Evolutionary conservation across 2,113 vertebrate genomes (phyloP), one percentile per base, ranked within the genome.

Genomic region (Diphyllodes magnificus): DNA sequence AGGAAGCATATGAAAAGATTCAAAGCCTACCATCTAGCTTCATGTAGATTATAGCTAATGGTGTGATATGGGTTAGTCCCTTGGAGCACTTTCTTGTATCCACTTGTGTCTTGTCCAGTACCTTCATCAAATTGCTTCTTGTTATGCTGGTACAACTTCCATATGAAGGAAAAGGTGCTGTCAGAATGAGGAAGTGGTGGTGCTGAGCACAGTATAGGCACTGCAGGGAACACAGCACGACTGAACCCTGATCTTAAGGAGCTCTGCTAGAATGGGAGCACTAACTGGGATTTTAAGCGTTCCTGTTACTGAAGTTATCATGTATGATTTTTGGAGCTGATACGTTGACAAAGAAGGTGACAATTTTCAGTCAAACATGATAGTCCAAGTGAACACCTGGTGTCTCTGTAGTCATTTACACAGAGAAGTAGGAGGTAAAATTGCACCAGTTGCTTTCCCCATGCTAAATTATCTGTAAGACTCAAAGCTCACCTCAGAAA

Each of bases 401-500:
- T 90, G 54, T 94, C 90, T 94, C 63, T 72, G 54, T 90, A 64
- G 53, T 69, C 51, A 35, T 42, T 83, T 47, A 65, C 45, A 59
- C 31, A 64, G 80, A 63, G 64, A 75, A 86, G 16, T 24, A 61
- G 68, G 31, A 83, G 77, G 51, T 86, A 69, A 88, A 92, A 82
- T 83, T 49, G 56, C 37, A 72, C 51, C 31, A 42, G 40, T 77
- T 94, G 24, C 49, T 80, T 94, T 83, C 49, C 40, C 92, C 47
- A 15, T 72, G 47, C 79, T 94, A 87, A 80, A 57, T 86, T 77
- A 77, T 86, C 88, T 75, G 68, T 59, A 88, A 93, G 56, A 78
- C 82, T 93, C 51, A 86, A 94, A 82, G 75, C 63, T 95, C 33
- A 77, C 63, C 78, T 91, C 66, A 77, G 87, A 90, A 96, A 94